These are phyloP conservation scores for Adelognathus sp. DNA, from an alignment of 2,888 invertebrate genomes.

Conservation along the genomic window DNA sequence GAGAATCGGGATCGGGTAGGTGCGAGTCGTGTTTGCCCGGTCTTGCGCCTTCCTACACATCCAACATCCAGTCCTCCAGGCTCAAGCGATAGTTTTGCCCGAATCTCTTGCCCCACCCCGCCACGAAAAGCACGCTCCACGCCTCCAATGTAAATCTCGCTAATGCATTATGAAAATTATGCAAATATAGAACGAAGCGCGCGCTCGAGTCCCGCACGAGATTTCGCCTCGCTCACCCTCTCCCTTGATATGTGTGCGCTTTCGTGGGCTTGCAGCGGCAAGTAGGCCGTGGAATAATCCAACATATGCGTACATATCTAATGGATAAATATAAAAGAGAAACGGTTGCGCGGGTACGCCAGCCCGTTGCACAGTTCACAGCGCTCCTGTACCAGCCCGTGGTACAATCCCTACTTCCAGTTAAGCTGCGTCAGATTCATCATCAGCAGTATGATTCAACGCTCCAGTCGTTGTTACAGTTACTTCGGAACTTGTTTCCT, in stretches of 20 bases:
- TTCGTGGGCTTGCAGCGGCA: background rate
- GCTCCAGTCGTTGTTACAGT: background rate
- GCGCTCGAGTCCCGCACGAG: slow-evolving; percentile 39
- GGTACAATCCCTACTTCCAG: background rate
- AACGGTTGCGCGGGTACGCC: background rate
- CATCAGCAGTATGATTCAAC: background rate
- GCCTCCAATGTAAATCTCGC: slow-evolving; percentile 69
- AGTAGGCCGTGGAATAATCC: slow-evolving; percentile 50
- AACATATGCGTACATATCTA: slow-evolving; percentile 52
- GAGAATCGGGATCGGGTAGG: slow-evolving; percentile 31
- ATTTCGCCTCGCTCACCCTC: slow-evolving; percentile 35
- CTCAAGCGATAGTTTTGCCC: slow-evolving; percentile 54
- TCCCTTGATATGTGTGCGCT: background rate
- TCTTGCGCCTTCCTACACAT: slow-evolving; percentile 27
- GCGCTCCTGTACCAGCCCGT: background rate
- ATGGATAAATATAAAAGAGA: slow-evolving; percentile 42
- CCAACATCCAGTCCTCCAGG: slow-evolving; percentile 29
- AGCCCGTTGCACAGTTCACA: background rate
- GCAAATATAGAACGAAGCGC: slow-evolving; percentile 64
- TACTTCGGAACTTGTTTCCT: background rate
- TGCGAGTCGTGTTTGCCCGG: slow-evolving; percentile 35
- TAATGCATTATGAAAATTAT: slow-evolving; percentile 76
- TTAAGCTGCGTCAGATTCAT: background rate
- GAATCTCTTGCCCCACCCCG: background rate
- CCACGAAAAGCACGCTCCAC: too few species aligned